Percentiles rank a stretch among this genome's conserved stretches.
Conservation (phyloP, 2,888 invertebrate species). For the Scaptomyza reducta region DNA sequence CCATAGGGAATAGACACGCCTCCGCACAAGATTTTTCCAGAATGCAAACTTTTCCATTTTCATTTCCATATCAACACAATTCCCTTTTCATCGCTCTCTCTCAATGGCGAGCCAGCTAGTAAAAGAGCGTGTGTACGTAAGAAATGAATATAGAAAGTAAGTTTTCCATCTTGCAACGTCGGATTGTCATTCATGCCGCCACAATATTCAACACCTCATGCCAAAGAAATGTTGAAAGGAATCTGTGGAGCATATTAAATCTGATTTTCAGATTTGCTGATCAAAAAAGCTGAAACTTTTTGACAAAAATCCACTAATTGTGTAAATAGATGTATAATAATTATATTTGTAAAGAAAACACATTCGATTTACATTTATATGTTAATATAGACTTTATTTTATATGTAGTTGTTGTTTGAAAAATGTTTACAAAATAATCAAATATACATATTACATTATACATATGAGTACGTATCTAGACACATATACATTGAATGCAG, state of each 20-base stretch:
- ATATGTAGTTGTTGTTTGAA: slow-evolving; percentile 80
- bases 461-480: slow-evolving; percentile 73
- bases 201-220: slow-evolving; percentile 4
- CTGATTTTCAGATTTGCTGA: neutral
- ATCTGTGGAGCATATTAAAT: slow-evolving; percentile 6
- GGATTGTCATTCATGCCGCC: slow-evolving; percentile 8
- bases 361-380: slow-evolving; percentile 73
- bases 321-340: too few species aligned
- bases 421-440: slow-evolving; percentile 83
- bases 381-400: slow-evolving; percentile 81
- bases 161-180: slow-evolving; percentile 50
- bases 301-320: neutral
- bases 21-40: slow-evolving; percentile 34
- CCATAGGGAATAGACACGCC: neutral
- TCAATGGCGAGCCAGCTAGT: slow-evolving; percentile 52
- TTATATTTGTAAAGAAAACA: neutral
- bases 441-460: slow-evolving; percentile 79
- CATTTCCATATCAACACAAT: slow-evolving; percentile 64
- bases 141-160: slow-evolving; percentile 50
- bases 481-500: slow-evolving; percentile 79
- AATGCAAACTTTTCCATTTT: slow-evolving; percentile 72
- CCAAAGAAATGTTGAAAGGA: slow-evolving; percentile 4
- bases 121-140: slow-evolving; percentile 50
- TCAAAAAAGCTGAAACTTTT: too few species aligned
- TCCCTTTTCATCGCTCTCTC: neutral